Base-by-base conservation (phyloP, 2,888 invertebrate genomes). In the Meganola albula region DNA sequence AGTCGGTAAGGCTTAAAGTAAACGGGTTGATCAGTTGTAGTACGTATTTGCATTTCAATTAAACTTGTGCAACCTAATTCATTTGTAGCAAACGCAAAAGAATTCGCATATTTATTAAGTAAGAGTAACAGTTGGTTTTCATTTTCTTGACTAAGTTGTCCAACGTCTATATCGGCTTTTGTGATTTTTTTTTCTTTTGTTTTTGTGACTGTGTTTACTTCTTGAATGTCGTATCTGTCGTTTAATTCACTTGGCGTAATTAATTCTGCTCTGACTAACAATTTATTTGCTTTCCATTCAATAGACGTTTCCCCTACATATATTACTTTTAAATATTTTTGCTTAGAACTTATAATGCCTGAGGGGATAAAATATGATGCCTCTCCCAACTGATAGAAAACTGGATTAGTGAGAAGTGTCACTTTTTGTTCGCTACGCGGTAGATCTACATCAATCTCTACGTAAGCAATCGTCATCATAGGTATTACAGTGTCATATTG, bases 41-140 rank as follows among this genome's bases (percentile, higher is more conserved):
- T 27, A n/a, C 9, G 22, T 14, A 32, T 32, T 2, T 27, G 32
- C 32, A 32, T 27, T 7, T 27, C 23, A 11, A 27, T 27, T n/a
- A n/a, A n/a, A n/a, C n/a, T n/a, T n/a, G n/a, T n/a, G n/a, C n/a
- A n/a, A n/a, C n/a, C n/a, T n/a, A n/a, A n/a, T n/a, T n/a, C n/a
- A n/a, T n/a, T n/a, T n/a, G n/a, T n/a, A n/a, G n/a, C n/a, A n/a
- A n/a, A n/a, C n/a, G n/a, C n/a, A n/a, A n/a, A n/a, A n/a, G n/a
- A n/a, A n/a, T n/a, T n/a, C n/a, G n/a, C n/a, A n/a, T n/a, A n/a
- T n/a, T n/a, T n/a, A n/a, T n/a, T n/a, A n/a, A n/a, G n/a, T n/a
- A n/a, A n/a, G n/a, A n/a, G n/a, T n/a, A n/a, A n/a, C n/a, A n/a
- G n/a, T n/a, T n/a, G n/a, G n/a, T n/a, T n/a, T n/a, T n/a, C n/a